These are phyloP conservation scores for Pristionchus entomophagus DNA, from an alignment of 2,888 invertebrate genomes.

Conservation along the genomic window DNA sequence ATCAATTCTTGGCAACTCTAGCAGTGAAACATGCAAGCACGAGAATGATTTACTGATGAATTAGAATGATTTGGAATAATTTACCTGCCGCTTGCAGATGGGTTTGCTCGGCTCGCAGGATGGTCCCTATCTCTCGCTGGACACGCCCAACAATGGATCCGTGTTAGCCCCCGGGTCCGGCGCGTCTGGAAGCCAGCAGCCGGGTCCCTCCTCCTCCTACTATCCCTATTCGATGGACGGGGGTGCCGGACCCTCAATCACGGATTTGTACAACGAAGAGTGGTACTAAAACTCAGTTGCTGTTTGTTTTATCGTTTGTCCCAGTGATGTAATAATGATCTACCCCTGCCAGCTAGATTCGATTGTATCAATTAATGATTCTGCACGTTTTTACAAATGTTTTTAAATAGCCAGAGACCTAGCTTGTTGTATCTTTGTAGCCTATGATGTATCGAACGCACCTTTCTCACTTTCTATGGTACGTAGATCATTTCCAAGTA, in stretches of 20 bases:
- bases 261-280: neutral
- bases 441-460: no score
- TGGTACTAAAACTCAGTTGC: neutral
- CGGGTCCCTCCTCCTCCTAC: neutral
- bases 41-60: no score
- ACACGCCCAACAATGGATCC: neutral
- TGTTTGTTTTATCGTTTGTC: neutral
- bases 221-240: neutral
- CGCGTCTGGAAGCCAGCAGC: neutral
- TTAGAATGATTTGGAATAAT: no score
- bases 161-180: neutral
- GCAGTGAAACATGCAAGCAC: no score
- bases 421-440: neutral
- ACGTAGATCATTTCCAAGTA: neutral
- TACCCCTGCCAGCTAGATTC: constrained; percentile 18
- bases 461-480: neutral
- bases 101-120: neutral
- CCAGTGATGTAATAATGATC: no score
- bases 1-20: no score
- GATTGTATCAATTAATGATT: neutral
- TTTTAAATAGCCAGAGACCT: neutral
- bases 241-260: neutral
- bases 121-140: constrained; percentile 31
- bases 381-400: neutral
- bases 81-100: constrained; percentile 6